These are phyloP conservation scores for Solenodon paradoxus DNA, from an alignment of 2,113 vertebrate genomes.

Conservation along the genomic window DNA sequence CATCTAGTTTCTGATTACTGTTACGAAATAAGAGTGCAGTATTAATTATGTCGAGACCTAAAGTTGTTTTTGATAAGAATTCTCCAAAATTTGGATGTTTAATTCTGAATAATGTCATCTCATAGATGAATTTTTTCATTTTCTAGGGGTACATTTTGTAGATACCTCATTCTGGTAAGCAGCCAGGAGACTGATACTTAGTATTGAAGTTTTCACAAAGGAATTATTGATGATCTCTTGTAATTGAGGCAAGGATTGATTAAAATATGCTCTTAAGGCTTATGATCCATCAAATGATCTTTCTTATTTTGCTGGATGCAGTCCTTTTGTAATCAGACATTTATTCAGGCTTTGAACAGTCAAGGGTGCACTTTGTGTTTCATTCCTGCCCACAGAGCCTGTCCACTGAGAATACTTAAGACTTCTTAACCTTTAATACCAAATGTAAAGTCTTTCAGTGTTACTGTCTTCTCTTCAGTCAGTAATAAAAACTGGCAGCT, in stretches of 20 bases:
- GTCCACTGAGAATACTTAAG: background rate
- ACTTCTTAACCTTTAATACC: background rate
- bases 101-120: background rate
- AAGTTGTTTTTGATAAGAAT: background rate
- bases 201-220: background rate
- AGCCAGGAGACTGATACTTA: background rate
- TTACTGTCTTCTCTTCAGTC: background rate
- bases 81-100: conserved; percentile 12
- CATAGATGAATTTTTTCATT: background rate
- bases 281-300: background rate
- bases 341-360: background rate
- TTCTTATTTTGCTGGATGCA: background rate
- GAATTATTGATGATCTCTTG: background rate
- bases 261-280: background rate
- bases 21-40: background rate
- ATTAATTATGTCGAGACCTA: conserved; percentile 24
- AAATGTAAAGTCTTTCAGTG: background rate
- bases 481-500: background rate
- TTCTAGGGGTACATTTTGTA: background rate
- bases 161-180: background rate
- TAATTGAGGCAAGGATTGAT: background rate
- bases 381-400: background rate
- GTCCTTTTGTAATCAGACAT: background rate
- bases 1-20: background rate
- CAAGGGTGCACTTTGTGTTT: background rate